phyloP scores from a whole-genome alignment of 2,113 vertebrate genomes.

The Syrrhaptes paradoxus region DNA sequence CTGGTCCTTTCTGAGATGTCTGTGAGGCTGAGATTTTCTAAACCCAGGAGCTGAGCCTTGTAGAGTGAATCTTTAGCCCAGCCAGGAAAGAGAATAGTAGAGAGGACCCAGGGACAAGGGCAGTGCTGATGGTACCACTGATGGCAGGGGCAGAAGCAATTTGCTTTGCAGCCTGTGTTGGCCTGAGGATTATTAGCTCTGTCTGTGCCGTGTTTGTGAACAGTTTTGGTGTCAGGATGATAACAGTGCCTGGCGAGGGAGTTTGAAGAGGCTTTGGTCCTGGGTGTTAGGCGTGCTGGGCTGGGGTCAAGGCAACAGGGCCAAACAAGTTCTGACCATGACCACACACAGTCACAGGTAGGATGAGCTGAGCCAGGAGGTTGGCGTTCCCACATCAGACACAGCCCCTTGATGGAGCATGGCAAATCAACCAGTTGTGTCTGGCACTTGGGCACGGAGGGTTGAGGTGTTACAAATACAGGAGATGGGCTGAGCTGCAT shows the following conservation, averaged over 20 bases:
- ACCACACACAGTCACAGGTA: fast-evolving
- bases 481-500: neutral
- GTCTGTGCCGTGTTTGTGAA: neutral
- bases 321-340: neutral
- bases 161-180: neutral
- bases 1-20: neutral
- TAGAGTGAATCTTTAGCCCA: neutral
- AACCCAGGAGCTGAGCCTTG: neutral
- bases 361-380: neutral
- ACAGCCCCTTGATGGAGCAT: fast-evolving
- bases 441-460: conserved; percentile 7
- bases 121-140: neutral
- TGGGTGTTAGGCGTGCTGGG: fast-evolving
- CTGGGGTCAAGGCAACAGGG: too few relatives aligned
- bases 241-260: neutral
- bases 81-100: fast-evolving
- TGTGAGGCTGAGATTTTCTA: neutral
- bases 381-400: neutral
- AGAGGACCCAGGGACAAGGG: neutral
- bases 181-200: neutral
- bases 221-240: neutral
- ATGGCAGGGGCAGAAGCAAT: neutral
- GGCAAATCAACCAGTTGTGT: neutral
- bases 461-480: neutral
- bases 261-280: neutral